phyloP scores from a whole-genome alignment of 2,888 invertebrate genomes.

The Fissipunctia ypsillon region DNA sequence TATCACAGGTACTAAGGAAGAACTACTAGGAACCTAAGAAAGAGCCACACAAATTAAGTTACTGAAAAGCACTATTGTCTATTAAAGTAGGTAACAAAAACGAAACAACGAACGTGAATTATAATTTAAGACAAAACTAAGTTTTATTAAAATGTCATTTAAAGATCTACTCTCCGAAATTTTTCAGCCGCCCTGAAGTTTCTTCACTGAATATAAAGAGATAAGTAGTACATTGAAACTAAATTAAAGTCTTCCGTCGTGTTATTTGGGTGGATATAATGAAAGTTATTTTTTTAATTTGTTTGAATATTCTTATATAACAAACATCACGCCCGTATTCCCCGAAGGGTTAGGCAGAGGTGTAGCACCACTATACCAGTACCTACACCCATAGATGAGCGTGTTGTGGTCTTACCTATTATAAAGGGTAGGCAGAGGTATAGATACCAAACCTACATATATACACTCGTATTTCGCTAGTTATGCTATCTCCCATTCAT shows the following conservation, averaged over 20 bases:
- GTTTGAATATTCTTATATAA: neutral
- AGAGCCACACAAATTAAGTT: neutral
- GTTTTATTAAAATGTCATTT: slow-evolving; percentile 12
- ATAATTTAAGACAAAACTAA: slow-evolving; percentile 4
- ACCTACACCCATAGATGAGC: neutral
- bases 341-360: neutral
- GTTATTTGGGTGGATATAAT: neutral
- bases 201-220: slow-evolving; percentile 1
- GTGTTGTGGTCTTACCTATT: too few relatives aligned
- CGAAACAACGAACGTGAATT: neutral
- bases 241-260: slow-evolving; percentile 11
- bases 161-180: slow-evolving; percentile 9
- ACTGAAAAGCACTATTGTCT: neutral
- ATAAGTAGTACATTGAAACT: slow-evolving; percentile 17
- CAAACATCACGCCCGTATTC: neutral
- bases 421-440: neutral
- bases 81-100: neutral
- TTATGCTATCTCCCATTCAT: too few relatives aligned
- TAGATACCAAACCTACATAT: neutral
- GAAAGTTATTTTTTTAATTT: neutral
- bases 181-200: slow-evolving; percentile 10
- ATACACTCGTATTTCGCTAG: neutral
- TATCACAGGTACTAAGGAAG: neutral
- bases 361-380: too few relatives aligned
- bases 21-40: neutral